These are phyloP conservation scores for Byasa hedistus DNA, from an alignment of 2,888 invertebrate genomes.

Conservation along the genomic window DNA sequence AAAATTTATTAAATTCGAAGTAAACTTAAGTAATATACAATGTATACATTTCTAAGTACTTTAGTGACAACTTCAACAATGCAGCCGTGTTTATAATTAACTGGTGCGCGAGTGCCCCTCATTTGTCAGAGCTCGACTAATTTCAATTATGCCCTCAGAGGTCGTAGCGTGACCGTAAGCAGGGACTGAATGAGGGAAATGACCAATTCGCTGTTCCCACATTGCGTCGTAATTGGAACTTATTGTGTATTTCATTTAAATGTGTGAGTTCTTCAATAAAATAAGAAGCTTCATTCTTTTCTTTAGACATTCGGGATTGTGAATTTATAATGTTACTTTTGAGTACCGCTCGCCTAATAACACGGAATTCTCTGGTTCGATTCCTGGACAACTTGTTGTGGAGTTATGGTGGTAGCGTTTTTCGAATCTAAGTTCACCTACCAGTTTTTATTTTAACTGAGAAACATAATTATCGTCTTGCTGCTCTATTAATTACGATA, in stretches of 20 bases:
- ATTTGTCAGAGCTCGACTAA: conserved; percentile 21
- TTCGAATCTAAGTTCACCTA: too few species aligned
- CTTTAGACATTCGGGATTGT: background rate
- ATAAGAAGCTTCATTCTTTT: background rate
- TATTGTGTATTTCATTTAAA: conserved; percentile 8
- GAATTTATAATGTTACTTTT: too few species aligned
- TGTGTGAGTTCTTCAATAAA: background rate
- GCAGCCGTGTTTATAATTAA: conserved; percentile 5
- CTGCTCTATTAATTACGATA: background rate
- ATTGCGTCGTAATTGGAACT: conserved; percentile 4
- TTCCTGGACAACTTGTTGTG: too few species aligned
- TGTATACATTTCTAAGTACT: background rate
- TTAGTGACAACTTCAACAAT: background rate
- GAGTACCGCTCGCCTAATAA: too few species aligned
- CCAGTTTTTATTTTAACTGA: too few species aligned
- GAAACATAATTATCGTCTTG: too few species aligned
- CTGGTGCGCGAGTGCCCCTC: conserved; percentile 12
- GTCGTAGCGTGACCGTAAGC: conserved; percentile 21
- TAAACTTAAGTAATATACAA: background rate
- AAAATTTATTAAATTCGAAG: background rate
- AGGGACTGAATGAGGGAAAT: conserved; percentile 22
- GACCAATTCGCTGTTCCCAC: conserved; percentile 22
- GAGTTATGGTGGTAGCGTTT: too few species aligned
- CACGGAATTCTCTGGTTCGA: too few species aligned
- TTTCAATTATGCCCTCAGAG: conserved; percentile 20